A percentile compares a stretch with the other conserved stretches of the same genome.
phyloP scores from a whole-genome alignment of 2,113 vertebrate species.

The Hyperoodon ampullatus region DNA sequence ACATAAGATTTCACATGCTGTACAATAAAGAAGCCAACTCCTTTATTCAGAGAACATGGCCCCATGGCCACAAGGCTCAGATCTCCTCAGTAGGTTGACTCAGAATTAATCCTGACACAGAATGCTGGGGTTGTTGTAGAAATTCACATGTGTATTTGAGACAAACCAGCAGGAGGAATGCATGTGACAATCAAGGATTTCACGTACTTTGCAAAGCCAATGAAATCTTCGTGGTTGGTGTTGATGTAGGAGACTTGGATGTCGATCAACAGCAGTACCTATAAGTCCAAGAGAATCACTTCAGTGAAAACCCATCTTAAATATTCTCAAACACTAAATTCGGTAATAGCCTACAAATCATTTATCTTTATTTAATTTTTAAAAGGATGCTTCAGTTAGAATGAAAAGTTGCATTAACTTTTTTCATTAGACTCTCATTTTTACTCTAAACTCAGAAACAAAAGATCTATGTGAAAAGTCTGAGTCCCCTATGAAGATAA shows the following conservation, averaged over 20 bases:
- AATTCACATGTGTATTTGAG: background rate
- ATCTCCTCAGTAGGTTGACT: background rate
- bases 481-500: background rate
- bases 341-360: background rate
- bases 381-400: background rate
- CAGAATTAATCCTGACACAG: background rate
- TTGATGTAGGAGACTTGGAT: constrained; percentile 97
- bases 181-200: background rate
- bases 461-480: background rate
- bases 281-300: constrained; percentile 8
- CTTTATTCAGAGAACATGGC: background rate
- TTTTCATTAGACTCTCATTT: background rate
- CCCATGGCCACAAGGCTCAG: background rate
- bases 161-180: background rate
- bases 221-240: constrained; percentile 97
- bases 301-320: background rate
- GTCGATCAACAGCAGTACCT: constrained; percentile 94
- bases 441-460: background rate
- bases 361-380: constrained; percentile 15
- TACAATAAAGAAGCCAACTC: background rate
- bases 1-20: background rate
- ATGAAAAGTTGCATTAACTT: background rate
- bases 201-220: constrained; percentile 95
- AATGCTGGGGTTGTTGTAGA: background rate
- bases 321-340: constrained; percentile 3